These are phyloP conservation scores for Asbolus verrucosus DNA, from an alignment of 1,140 invertebrate species.

Conservation along the genomic window DNA sequence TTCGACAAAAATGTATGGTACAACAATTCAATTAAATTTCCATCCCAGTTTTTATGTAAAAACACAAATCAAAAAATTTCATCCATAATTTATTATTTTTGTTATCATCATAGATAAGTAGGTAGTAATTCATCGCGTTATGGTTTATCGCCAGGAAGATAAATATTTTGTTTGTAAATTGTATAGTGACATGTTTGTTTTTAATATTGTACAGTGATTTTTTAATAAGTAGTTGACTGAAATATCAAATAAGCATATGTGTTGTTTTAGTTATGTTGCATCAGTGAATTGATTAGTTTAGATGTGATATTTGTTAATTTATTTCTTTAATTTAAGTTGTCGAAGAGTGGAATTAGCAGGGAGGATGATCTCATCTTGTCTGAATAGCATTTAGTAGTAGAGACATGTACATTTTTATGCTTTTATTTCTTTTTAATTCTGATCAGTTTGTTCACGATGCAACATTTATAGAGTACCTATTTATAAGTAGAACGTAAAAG, in stretches of 20 bases:
- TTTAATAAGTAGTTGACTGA: constrained; percentile 57
- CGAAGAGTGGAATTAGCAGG: constrained; percentile 25
- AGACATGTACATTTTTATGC: constrained; percentile 12
- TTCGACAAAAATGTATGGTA: constrained; percentile 37
- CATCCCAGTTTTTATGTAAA: constrained; percentile 41
- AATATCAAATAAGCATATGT: constrained; percentile 51
- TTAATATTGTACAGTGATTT: constrained; percentile 58
- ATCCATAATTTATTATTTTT: constrained; percentile 18
- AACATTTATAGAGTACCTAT: constrained; percentile 50
- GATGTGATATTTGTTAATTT: constrained; percentile 25
- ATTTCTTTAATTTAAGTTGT: constrained; percentile 40
- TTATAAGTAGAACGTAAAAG: constrained; percentile 54
- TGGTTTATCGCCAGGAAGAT: constrained; percentile 18
- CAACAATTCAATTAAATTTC: constrained; percentile 42
- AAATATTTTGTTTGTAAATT: constrained; percentile 23
- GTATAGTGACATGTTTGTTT: constrained; percentile 47
- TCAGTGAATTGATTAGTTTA: constrained; percentile 32
- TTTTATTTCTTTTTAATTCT: too few species aligned
- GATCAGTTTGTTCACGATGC: constrained; percentile 46
- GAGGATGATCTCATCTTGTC: constrained; percentile 38
- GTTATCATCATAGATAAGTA: constrained; percentile 11
- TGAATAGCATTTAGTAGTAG: constrained; percentile 28
- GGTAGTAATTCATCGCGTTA: constrained; percentile 7
- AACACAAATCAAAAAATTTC: constrained; percentile 24
- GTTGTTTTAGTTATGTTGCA: constrained; percentile 53